Percentiles rank a stretch among this genome's conserved stretches.
These are phyloP conservation scores for Misgurnus anguillicaudatus DNA, from an alignment of 2,113 vertebrate genomes.

Conservation along the genomic window DNA sequence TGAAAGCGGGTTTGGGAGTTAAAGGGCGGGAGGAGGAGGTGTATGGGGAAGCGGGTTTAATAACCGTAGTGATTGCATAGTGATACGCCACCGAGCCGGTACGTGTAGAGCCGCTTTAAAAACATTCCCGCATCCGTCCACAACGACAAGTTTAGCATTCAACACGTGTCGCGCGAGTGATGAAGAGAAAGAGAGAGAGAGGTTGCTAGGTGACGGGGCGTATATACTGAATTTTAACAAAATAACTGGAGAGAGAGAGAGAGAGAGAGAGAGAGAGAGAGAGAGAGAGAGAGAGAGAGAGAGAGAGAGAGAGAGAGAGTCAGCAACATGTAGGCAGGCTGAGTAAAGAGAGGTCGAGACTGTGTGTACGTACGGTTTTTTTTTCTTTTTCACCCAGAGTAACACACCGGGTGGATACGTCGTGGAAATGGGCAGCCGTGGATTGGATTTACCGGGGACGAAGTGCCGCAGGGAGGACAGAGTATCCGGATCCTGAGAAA, in stretches of 20 bases:
- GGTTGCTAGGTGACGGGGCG: constrained; percentile 79
- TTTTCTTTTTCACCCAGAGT: constrained; percentile 36
- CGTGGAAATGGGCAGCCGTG: constrained; percentile 65
- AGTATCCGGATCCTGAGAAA: constrained; percentile 63
- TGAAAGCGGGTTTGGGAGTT: constrained; percentile 2
- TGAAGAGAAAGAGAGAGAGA: constrained; percentile 60
- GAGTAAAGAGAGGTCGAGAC: constrained; percentile 69
- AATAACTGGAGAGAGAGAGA: constrained; percentile 65
- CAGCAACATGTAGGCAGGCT: constrained; percentile 77
- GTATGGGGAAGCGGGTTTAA: constrained; percentile 26
- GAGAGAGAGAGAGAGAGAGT: constrained; percentile 49
- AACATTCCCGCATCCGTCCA: constrained; percentile 48
- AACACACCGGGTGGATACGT: constrained; percentile 49
- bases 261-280: constrained; percentile 55
- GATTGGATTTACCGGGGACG: constrained; percentile 68
- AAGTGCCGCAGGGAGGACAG: constrained; percentile 63
- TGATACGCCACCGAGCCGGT: constrained; percentile 41
- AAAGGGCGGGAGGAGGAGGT: constrained; percentile 13
- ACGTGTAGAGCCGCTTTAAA: constrained; percentile 33
- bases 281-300: constrained; percentile 52
- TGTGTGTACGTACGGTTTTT: constrained; percentile 51
- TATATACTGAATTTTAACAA: constrained; percentile 83
- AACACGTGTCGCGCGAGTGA: constrained; percentile 78
- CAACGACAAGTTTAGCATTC: constrained; percentile 75
- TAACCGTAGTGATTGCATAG: constrained; percentile 51